phyloP scores from a whole-genome alignment of 2,113 vertebrate genomes.

The Grantiella picta region DNA sequence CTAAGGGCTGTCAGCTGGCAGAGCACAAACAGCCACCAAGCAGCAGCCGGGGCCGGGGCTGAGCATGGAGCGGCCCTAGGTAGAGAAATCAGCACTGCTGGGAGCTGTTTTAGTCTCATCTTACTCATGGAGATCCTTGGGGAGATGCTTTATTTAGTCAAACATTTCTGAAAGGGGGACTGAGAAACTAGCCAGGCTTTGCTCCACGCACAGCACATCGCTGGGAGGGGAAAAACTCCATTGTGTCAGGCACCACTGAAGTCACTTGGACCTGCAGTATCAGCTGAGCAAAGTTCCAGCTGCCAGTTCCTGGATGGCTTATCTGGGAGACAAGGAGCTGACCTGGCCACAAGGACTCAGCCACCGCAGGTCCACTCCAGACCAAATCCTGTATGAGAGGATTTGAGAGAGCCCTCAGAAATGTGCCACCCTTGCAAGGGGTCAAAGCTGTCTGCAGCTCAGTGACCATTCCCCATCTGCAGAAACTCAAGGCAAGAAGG shows the following conservation, averaged over 20 bases:
- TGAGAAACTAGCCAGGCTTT: background rate
- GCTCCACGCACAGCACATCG: rapidly evolving
- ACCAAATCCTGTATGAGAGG: background rate
- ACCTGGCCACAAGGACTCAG: background rate
- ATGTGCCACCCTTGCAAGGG: rapidly evolving
- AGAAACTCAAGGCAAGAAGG: background rate
- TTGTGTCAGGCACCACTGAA: background rate
- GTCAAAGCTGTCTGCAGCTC: background rate
- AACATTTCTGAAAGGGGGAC: background rate
- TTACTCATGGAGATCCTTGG: background rate
- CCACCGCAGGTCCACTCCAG: background rate
- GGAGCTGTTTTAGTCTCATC: background rate
- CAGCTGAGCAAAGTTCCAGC: rapidly evolving
- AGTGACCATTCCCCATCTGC: background rate
- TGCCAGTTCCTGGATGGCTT: background rate
- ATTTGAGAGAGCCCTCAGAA: background rate
- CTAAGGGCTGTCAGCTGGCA: background rate
- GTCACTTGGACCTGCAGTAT: background rate
- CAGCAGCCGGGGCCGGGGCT: background rate
- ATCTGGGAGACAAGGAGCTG: background rate
- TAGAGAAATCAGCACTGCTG: background rate
- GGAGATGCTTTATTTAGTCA: constrained; percentile 6
- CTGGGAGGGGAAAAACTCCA: background rate
- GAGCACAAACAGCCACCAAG: background rate
- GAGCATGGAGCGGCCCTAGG: background rate